Base-by-base conservation (phyloP, 1,140 invertebrate species). In the Cherax quadricarinatus region DNA sequence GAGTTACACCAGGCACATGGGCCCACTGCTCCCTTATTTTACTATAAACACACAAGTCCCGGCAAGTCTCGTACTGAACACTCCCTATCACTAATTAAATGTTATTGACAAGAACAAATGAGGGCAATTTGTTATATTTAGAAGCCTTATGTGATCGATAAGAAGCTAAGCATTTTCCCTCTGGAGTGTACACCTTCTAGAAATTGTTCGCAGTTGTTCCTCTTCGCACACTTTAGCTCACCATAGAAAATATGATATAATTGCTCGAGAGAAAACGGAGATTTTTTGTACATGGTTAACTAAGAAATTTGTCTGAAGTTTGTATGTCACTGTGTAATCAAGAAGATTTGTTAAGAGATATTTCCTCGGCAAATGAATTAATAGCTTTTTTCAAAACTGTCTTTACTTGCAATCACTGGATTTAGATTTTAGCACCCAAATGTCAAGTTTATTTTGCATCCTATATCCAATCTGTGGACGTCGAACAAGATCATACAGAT, bases 1-100 rank as follows among this genome's bases (percentile, higher is more conserved):
- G 75, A 88, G 60, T 62, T 75, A 75, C 70, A n/a, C 7, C 9
- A 75, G 70, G 24, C 70, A 75, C 70, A 75, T 75, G 70, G 24
- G n/a, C 70, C 30, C 70, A 75, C n/a, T n/a, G 70, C n/a, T 24
- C 16, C 70, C 70, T 75, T 75, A 75, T 75, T 5, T 66, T 1
- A 75, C 21, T 0, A 75, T 7, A 30, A 75, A 75, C 6, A 7
- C 24, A n/a, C 21, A n/a, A 16, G 30, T 4, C 21, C 70, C 70
- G 3, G 3, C 7, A n/a, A 9, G 7, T n/a, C 0, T 75, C 70
- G 24, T 75, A n/a, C 30, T 66, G 14, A 66, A 18, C 62, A 21
- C 14, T 7, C 62, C 70, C n/a, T 75, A 1, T 75, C 70, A 3
- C 12, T 6, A 75, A 21, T 75, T 41, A 9, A 75, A 7, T 12